phyloP scores from a whole-genome alignment of 2,113 vertebrate species.

The Urocynchramus pylzowi region DNA sequence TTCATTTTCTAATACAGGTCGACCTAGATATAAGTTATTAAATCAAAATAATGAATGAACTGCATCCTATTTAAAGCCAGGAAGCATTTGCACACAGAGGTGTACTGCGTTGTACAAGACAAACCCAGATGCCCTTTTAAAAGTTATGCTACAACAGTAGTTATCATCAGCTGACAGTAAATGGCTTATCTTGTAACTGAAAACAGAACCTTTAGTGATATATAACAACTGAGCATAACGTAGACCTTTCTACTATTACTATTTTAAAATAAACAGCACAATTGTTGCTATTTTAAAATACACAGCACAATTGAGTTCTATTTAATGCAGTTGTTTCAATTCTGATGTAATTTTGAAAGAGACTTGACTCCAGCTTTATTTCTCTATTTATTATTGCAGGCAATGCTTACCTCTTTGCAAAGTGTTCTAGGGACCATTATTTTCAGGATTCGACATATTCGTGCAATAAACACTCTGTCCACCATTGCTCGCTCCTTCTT shows the following conservation, averaged over 20 bases:
- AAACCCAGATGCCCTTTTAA: neutral
- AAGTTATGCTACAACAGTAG: neutral
- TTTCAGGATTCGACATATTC: constrained; percentile 81
- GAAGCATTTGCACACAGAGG: neutral
- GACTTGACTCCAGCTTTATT: neutral
- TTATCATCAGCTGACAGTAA: neutral
- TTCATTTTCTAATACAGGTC: neutral
- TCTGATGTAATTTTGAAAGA: neutral
- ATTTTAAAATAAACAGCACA: neutral
- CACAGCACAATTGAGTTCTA: neutral
- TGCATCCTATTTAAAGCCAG: neutral
- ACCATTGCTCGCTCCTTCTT: constrained; percentile 89
- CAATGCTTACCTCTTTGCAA: constrained; percentile 87
- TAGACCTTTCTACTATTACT: neutral
- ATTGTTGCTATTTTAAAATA: neutral
- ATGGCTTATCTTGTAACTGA: neutral
- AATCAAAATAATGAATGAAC: neutral
- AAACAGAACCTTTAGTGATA: neutral
- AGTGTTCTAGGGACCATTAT: constrained; percentile 87
- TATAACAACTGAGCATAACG: neutral
- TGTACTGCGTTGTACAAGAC: neutral
- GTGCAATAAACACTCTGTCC: constrained; percentile 85
- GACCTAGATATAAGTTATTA: neutral
- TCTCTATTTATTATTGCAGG: neutral
- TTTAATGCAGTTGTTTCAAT: neutral